Evolutionary conservation across 92 coral and sea anemone species (phyloP).

Genomic region (Palythoa caribaeorum): DNA sequence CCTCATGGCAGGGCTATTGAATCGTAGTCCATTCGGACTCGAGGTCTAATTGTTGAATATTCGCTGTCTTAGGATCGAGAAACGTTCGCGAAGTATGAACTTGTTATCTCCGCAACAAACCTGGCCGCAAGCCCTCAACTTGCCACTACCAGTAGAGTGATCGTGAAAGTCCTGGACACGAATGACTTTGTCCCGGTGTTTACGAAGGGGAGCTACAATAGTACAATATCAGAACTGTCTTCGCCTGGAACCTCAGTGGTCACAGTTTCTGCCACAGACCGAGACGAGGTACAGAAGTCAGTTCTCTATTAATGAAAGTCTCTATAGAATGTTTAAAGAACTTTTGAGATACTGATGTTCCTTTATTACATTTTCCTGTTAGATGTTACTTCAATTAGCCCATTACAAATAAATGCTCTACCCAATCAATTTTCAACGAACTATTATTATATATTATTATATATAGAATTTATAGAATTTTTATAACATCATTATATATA

Average conservation of each 20-base stretch:
- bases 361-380: too few species aligned
- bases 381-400: too few species aligned
- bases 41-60: neutral
- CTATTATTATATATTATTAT: too few species aligned
- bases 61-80: slow-evolving; percentile 82
- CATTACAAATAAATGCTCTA: too few species aligned
- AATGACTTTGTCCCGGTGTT: slow-evolving; percentile 90
- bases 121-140: slow-evolving; percentile 78
- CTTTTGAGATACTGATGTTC: too few species aligned
- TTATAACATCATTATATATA: too few species aligned
- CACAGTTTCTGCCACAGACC: slow-evolving; percentile 85
- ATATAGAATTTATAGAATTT: too few species aligned
- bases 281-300: slow-evolving; percentile 73
- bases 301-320: neutral
- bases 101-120: slow-evolving; percentile 79
- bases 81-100: slow-evolving; percentile 61
- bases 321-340: too few species aligned
- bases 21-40: too few species aligned
- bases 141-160: slow-evolving; percentile 72
- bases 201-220: slow-evolving; percentile 73
- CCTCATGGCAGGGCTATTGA: too few species aligned
- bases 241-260: slow-evolving; percentile 80
- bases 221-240: slow-evolving; percentile 83
- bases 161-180: slow-evolving; percentile 77
- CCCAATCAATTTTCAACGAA: too few species aligned